Percentiles rank a stretch among this genome's conserved stretches.
phyloP scores from a whole-genome alignment of 2,113 vertebrate genomes.

The Hydrochoerus hydrochaeris region DNA sequence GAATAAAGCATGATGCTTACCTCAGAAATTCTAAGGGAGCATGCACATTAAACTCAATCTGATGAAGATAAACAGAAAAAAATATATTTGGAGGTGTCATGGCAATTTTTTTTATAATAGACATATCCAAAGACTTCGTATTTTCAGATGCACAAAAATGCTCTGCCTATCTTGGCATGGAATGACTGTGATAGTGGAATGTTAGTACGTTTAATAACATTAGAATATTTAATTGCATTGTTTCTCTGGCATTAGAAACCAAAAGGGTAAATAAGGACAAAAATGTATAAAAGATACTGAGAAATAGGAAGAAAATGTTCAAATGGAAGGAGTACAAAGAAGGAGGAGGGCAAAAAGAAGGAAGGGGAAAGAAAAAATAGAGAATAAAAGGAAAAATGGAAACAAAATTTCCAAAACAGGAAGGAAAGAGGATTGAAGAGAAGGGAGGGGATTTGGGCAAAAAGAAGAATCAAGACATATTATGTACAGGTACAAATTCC shows the following conservation, averaged over 20 bases:
- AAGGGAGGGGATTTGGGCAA: background rate
- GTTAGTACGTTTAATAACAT: background rate
- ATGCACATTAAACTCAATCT: background rate
- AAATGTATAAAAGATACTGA: background rate
- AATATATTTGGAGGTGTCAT: background rate
- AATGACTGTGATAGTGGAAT: too few relatives aligned
- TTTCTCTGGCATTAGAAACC: background rate
- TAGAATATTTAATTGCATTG: background rate
- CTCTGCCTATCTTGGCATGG: background rate
- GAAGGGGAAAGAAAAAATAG: background rate
- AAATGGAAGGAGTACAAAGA: background rate
- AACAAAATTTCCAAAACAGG: background rate
- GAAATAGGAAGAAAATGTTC: background rate
- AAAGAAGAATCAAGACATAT: background rate
- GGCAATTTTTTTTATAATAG: background rate
- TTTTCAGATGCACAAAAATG: background rate
- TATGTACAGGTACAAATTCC: background rate
- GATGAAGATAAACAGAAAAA: background rate
- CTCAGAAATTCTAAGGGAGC: background rate
- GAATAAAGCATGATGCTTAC: background rate
- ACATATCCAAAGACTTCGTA: background rate
- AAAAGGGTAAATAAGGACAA: background rate
- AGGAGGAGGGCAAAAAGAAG: background rate
- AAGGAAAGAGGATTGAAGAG: background rate
- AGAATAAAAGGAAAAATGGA: background rate